Evolutionary conservation across 2,113 vertebrate species (phyloP).

Genomic region (Triplophysa siluroides): DNA sequence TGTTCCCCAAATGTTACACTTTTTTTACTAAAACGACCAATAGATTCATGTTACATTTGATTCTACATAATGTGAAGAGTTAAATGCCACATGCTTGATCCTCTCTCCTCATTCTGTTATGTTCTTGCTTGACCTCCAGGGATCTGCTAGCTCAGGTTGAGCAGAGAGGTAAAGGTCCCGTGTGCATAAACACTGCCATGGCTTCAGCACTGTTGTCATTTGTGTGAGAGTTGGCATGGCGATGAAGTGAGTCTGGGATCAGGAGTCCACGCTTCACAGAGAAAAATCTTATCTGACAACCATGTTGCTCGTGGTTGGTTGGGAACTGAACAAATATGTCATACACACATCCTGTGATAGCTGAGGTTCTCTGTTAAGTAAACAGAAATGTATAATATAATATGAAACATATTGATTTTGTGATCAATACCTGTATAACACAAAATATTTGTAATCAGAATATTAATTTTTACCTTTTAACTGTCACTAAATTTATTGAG

Average conservation of each 20-base stretch:
- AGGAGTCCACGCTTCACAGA: slow-evolving; percentile 56
- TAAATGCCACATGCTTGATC: background rate
- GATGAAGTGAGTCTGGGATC: slow-evolving; percentile 63
- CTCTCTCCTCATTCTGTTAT: slow-evolving; percentile 4
- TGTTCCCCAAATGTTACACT: too few relatives aligned
- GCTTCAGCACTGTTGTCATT: slow-evolving; percentile 64
- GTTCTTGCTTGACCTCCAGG: slow-evolving; percentile 9
- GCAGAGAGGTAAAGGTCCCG: slow-evolving; percentile 41
- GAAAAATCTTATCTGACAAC: slow-evolving; percentile 61
- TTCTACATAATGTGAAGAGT: background rate
- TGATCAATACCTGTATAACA: background rate
- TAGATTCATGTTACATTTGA: too few relatives aligned
- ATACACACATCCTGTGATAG: background rate
- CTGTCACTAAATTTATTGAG: too few relatives aligned
- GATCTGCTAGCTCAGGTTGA: slow-evolving; percentile 50
- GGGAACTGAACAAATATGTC: slow-evolving; percentile 28
- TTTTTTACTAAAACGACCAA: too few relatives aligned
- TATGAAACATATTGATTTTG: background rate
- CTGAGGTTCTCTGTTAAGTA: background rate
- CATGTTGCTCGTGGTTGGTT: background rate
- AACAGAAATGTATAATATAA: background rate
- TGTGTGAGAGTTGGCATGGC: slow-evolving; percentile 62
- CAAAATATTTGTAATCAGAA: background rate
- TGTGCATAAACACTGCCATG: slow-evolving; percentile 57
- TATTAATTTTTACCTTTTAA: background rate